Conservation (phyloP, 2,888 invertebrate genomes). For the Volucella zonaria region DNA sequence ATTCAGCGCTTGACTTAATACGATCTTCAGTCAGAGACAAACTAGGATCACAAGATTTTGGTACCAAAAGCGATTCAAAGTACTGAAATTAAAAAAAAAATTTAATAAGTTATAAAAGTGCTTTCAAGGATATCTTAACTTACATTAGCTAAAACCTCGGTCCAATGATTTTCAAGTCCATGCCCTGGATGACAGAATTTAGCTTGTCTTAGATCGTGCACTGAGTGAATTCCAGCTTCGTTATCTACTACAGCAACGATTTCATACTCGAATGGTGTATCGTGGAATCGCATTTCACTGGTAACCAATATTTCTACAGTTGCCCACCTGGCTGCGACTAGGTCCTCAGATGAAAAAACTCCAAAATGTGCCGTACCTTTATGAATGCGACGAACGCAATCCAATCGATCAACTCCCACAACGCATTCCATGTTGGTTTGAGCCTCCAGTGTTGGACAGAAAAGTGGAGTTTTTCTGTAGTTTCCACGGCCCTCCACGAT, state of each 20-base stretch:
- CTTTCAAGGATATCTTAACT: slow-evolving; percentile 76
- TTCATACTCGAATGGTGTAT: slow-evolving; percentile 85
- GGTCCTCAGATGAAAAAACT: slow-evolving; percentile 92
- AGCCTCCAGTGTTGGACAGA: slow-evolving; percentile 86
- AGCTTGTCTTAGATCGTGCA: slow-evolving; percentile 86
- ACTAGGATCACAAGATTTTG: slow-evolving; percentile 87
- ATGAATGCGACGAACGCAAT: slow-evolving; percentile 90
- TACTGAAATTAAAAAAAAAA: slow-evolving; percentile 84
- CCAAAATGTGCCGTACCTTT: slow-evolving; percentile 92
- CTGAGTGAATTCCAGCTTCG: slow-evolving; percentile 85
- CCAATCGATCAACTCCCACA: slow-evolving; percentile 89
- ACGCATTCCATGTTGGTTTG: slow-evolving; percentile 87
- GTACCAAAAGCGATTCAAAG: slow-evolving; percentile 89
- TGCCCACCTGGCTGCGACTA: slow-evolving; percentile 89
- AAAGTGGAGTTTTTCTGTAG: slow-evolving; percentile 85
- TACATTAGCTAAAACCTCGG: slow-evolving; percentile 90
- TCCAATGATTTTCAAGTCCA: slow-evolving; percentile 88
- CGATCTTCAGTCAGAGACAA: slow-evolving; percentile 90
- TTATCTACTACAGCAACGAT: slow-evolving; percentile 87
- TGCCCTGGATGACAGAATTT: slow-evolving; percentile 93
- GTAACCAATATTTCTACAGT: slow-evolving; percentile 87
- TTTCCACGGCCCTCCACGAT: slow-evolving; percentile 87
- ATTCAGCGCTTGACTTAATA: slow-evolving; percentile 88
- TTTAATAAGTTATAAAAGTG: not conserved
- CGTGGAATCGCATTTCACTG: slow-evolving; percentile 86